Evolutionary conservation across 2,888 invertebrate genomes (phyloP).

Genomic region (Cordylochernes scorpioides): DNA sequence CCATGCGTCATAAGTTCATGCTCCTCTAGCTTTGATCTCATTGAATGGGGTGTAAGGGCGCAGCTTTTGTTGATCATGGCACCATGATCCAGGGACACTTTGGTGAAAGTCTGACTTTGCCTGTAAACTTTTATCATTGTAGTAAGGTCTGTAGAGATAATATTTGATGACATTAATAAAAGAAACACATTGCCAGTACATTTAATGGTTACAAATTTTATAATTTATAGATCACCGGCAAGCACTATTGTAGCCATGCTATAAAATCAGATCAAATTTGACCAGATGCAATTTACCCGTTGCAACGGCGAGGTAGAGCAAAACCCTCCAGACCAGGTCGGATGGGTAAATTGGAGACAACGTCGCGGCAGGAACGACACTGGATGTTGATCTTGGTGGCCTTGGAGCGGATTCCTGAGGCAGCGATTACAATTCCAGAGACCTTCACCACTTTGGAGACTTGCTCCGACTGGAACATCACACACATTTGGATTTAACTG

Average conservation of each 20-base stretch:
- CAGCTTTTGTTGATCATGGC: too few species aligned
- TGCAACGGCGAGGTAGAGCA: slow-evolving; percentile 74
- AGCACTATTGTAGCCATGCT: neutral
- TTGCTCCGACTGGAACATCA: slow-evolving; percentile 50
- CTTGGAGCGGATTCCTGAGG: slow-evolving; percentile 77
- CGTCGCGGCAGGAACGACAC: slow-evolving; percentile 70
- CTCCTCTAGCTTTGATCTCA: too few species aligned
- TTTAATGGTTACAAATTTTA: too few species aligned
- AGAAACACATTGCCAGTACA: too few species aligned
- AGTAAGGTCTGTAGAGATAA: too few species aligned
- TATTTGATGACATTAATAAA: too few species aligned
- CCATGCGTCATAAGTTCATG: too few species aligned
- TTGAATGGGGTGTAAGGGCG: too few species aligned
- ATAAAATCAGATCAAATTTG: neutral
- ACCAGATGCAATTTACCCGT: slow-evolving; percentile 35
- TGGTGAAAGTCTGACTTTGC: too few species aligned
- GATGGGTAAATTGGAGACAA: slow-evolving; percentile 61
- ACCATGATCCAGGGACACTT: too few species aligned
- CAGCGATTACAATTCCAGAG: slow-evolving; percentile 77
- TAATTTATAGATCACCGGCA: neutral
- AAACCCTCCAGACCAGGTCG: slow-evolving; percentile 91
- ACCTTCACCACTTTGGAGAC: slow-evolving; percentile 81
- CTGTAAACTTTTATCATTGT: too few species aligned
- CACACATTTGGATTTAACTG: too few species aligned
- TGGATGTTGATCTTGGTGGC: slow-evolving; percentile 83